Conservation (phyloP, 2,888 invertebrate genomes). For the Melipona beecheii region DNA sequence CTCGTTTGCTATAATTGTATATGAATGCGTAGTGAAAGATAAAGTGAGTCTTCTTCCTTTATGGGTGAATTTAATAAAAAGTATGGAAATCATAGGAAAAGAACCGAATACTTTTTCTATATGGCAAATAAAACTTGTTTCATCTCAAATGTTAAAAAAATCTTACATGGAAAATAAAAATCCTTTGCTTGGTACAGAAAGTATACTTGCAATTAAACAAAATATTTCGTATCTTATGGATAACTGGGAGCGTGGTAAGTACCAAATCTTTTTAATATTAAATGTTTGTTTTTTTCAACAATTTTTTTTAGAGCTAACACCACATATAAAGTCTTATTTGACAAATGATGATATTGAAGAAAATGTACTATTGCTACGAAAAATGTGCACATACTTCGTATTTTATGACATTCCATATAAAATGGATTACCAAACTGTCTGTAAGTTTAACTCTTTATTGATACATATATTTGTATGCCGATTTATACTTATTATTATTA, state of each 20-base stretch:
- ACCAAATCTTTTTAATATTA: constrained; percentile 9
- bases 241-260: constrained; percentile 85
- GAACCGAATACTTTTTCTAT: constrained; percentile 86
- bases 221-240: constrained; percentile 86
- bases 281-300: constrained; percentile 2
- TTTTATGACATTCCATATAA: constrained; percentile 87
- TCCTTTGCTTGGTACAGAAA: constrained; percentile 87
- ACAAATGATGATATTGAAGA: constrained; percentile 83
- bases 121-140: constrained; percentile 91
- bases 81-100: constrained; percentile 85
- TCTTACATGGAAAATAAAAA: constrained; percentile 81
- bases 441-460: constrained; percentile 68
- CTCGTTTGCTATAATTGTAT: constrained; percentile 86
- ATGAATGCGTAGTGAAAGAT: constrained; percentile 93
- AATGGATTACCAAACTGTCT: constrained; percentile 73
- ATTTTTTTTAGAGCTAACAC: constrained; percentile 80
- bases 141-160: constrained; percentile 85
- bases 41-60: constrained; percentile 90
- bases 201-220: constrained; percentile 87
- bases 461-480: constrained; percentile 8
- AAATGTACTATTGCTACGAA: constrained; percentile 82
- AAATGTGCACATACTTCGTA: constrained; percentile 86
- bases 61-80: constrained; percentile 87
- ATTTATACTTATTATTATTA: constrained; percentile 23
- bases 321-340: constrained; percentile 85